phyloP scores from a whole-genome alignment of 2,113 vertebrate species.

The Microcebus griseorufus region DNA sequence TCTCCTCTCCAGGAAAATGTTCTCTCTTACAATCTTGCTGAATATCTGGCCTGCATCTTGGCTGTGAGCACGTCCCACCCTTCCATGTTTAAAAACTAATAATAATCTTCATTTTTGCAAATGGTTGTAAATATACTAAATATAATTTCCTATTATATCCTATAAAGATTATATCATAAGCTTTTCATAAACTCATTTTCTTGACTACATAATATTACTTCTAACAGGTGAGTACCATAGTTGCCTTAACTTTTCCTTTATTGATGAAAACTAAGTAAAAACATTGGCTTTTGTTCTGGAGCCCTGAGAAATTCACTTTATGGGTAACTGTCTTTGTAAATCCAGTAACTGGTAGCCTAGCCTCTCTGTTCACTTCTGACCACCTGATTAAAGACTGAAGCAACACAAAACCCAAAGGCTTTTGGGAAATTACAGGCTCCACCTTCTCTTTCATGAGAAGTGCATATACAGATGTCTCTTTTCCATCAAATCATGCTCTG shows the following conservation, averaged over 20 bases:
- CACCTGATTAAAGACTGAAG: neutral
- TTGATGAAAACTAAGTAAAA: neutral
- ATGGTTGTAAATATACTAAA: neutral
- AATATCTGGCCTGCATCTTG: neutral
- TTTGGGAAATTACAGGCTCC: neutral
- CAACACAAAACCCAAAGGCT: neutral
- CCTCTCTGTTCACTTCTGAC: neutral
- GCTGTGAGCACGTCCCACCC: neutral
- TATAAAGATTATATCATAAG: neutral
- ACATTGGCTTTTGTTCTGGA: neutral
- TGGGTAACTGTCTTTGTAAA: neutral
- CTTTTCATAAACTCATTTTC: neutral
- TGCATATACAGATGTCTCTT: neutral
- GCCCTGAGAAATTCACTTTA: neutral
- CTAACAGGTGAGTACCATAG: neutral
- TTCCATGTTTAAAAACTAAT: neutral
- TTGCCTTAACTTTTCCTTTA: neutral
- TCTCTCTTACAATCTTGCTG: neutral
- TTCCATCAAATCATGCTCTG: neutral
- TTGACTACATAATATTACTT: neutral
- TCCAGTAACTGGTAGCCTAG: neutral
- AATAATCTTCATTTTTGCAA: neutral
- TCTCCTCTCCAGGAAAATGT: neutral
- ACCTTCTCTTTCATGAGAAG: neutral
- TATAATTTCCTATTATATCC: neutral